Conservation (phyloP, 2,888 invertebrate species). For the Siphlonurus alternatus region DNA sequence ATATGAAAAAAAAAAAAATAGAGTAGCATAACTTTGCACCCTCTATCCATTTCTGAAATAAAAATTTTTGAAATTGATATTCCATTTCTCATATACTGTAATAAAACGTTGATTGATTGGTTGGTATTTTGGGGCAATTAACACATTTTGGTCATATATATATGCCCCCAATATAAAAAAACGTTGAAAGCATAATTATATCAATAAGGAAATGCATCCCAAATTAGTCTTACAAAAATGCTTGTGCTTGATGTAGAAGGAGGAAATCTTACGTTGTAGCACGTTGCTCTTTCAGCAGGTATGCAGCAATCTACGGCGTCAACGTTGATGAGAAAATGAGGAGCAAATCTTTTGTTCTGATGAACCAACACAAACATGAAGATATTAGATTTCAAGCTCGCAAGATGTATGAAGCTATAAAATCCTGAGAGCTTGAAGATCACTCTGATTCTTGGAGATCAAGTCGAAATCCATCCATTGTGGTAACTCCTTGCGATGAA, state of each 20-base stretch:
- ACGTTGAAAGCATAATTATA: no score
- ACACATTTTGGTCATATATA: no score
- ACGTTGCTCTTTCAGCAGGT: slow-evolving; percentile 19
- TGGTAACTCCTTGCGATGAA: slow-evolving; percentile 1
- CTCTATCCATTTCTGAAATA: no score
- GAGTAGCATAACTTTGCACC: no score
- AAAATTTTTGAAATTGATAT: no score
- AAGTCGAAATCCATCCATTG: not conserved
- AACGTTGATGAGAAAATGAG: slow-evolving; percentile 24
- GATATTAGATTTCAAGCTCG: slow-evolving; percentile 23
- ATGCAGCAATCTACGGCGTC: slow-evolving; percentile 28
- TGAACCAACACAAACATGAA: slow-evolving; percentile 24
- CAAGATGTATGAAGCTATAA: slow-evolving; percentile 21
- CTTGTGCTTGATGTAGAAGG: not conserved
- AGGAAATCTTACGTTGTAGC: not conserved
- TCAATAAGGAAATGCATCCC: no score
- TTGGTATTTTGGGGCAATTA: no score
- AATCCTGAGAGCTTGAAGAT: slow-evolving; percentile 16
- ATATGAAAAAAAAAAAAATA: no score
- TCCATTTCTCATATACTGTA: no score
- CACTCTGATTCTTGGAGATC: not conserved
- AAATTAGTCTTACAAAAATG: no score
- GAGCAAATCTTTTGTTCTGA: slow-evolving; percentile 23
- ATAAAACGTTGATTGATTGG: no score
- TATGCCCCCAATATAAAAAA: no score